Evolutionary conservation across 2,797 vertebrate genomes (phyloP), one percentile per base, ranked within the genome.

Genomic region (Channa striata): DNA sequence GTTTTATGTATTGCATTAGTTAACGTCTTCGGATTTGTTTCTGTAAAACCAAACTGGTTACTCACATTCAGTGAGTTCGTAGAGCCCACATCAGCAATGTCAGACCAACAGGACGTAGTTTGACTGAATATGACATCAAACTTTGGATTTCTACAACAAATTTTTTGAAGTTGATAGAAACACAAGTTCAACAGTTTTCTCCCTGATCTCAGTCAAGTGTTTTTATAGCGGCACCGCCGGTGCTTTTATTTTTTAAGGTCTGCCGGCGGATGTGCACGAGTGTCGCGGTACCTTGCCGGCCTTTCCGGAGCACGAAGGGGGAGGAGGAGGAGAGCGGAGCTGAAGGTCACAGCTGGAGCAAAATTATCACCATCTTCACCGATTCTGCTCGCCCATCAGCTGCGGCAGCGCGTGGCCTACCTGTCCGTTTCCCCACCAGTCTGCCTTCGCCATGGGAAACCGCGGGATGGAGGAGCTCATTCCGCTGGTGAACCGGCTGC

Each of bases 381-480:
- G 43, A 34, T 34, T 6, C 17, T 2, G n/a, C 52, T 36, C 42
- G 36, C 54, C 39, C 51, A 57, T 56, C 51, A 6, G 40, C 56
- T 21, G 53, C 60, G 6, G 44, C 52, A 39, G 37, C 2, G 37
- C 59, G 20, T 13, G 21, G 39, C 11, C 56, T 11, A n/a, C 8
- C 44, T 34, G 37, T 13, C 67, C 43, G 51, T 12, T 17, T n/a
- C 47, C 47, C 39, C 25, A 33, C 40, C 70, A 46, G 2, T 20
- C 39, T 30, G n/a, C 9, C 46, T 14, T 58, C 60, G 42, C 8
- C 86, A 98, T 98, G 97, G 97, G 97, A 53, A 98, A 99, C 94
- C 96, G 96, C 42, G 97, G 97, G 23, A 98, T 98, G 97, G 97
- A 98, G 80, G 97, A 98, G 1, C 93, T 98, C 46, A 98, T 98